These are phyloP conservation scores for Neocloeon triangulifer DNA, from an alignment of 1,140 invertebrate genomes.

Conservation along the genomic window DNA sequence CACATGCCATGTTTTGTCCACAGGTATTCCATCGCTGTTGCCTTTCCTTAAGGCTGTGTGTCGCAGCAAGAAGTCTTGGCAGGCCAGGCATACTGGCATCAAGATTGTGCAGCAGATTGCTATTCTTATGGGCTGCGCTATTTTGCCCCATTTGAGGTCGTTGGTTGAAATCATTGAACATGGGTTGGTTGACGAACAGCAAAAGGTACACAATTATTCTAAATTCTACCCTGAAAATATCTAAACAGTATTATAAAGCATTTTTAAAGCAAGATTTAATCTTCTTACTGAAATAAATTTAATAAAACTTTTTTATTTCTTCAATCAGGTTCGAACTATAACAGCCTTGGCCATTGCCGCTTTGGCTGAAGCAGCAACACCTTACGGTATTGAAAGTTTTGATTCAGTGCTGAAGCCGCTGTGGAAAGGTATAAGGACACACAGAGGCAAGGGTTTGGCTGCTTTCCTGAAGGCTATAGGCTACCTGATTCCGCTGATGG, in stretches of 20 bases:
- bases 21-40: slow-evolving; percentile 72
- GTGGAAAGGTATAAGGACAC: slow-evolving; percentile 97
- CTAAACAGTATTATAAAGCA: too few relatives aligned
- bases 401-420: slow-evolving; percentile 97
- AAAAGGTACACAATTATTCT: too few relatives aligned
- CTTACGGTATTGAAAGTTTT: slow-evolving; percentile 99
- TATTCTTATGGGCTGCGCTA: slow-evolving; percentile 99
- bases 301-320: slow-evolving; percentile 5
- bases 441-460: slow-evolving; percentile 94
- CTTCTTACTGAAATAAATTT: slow-evolving; percentile 1
- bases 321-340: slow-evolving; percentile 80
- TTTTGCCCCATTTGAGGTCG: slow-evolving; percentile 91
- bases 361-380: slow-evolving; percentile 91
- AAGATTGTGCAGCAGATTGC: slow-evolving; percentile 99
- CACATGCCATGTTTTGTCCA: not conserved
- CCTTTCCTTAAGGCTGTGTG: slow-evolving; percentile 99
- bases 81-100: slow-evolving; percentile 96
- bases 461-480: slow-evolving; percentile 99
- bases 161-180: slow-evolving; percentile 99
- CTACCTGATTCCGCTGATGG: slow-evolving; percentile 98
- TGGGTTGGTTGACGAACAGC: slow-evolving; percentile 73
- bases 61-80: slow-evolving; percentile 98
- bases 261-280: too few relatives aligned
- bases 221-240: too few relatives aligned
- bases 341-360: slow-evolving; percentile 97